Percentiles rank a stretch among this genome's conserved stretches.
These are phyloP conservation scores for Malurus leucopterus DNA, from an alignment of 2,797 vertebrate species.

Conservation along the genomic window DNA sequence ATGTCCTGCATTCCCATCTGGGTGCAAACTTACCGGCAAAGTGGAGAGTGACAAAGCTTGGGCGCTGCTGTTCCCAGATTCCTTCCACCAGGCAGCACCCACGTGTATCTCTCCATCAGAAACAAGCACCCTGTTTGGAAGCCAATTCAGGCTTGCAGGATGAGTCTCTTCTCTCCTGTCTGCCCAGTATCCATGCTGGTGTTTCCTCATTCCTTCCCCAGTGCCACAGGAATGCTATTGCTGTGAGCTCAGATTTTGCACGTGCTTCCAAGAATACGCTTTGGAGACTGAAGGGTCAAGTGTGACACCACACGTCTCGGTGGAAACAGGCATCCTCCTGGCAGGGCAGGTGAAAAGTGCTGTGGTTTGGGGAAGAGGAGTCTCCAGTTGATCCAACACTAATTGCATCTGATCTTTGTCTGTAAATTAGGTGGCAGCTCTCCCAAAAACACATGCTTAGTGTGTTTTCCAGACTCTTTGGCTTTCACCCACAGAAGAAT, in stretches of 20 bases:
- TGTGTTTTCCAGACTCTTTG: slow-evolving; percentile 42
- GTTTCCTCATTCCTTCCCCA: slow-evolving; percentile 39
- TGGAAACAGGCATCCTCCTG: not conserved
- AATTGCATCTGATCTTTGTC: slow-evolving; percentile 25
- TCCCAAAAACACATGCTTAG: slow-evolving; percentile 24
- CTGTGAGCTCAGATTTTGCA: not conserved
- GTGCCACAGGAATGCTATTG: slow-evolving; percentile 14
- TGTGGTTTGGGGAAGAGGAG: not conserved
- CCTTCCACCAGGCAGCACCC: not conserved
- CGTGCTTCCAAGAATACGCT: not conserved
- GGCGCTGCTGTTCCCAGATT: not conserved
- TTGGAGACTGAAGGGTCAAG: not conserved
- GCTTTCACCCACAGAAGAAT: slow-evolving; percentile 19
- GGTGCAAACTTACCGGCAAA: not conserved
- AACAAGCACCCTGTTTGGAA: not conserved
- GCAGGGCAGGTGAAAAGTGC: not conserved
- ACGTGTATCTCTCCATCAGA: not conserved
- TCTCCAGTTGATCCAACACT: slow-evolving; percentile 3
- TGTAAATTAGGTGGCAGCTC: slow-evolving; percentile 29
- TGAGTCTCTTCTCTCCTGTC: not conserved
- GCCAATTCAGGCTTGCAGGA: slow-evolving; percentile 3
- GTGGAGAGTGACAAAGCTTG: not conserved
- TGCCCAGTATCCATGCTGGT: not conserved
- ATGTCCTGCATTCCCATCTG: not conserved
- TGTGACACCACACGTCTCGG: not conserved